Evolutionary conservation across 2,888 invertebrate genomes (phyloP).

Genomic region (Phania funesta): DNA sequence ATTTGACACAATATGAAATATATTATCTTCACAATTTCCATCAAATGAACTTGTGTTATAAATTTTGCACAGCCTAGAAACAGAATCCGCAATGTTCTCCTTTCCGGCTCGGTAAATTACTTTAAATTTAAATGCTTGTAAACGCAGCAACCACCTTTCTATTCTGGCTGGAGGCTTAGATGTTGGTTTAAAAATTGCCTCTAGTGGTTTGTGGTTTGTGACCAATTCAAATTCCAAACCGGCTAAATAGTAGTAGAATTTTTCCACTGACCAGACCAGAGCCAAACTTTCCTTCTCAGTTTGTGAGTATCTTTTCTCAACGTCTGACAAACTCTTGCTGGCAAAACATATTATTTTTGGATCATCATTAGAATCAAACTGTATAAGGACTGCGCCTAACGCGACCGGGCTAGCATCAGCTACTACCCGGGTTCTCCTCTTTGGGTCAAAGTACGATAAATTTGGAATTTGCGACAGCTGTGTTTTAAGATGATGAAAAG

Average conservation of each 20-base stretch:
- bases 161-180: conserved; percentile 59
- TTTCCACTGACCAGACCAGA: too few relatives aligned
- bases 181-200: conserved; percentile 60
- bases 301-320: conserved; percentile 63
- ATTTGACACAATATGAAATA: conserved; percentile 33
- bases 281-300: too few relatives aligned
- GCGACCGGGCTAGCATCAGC: conserved; percentile 64
- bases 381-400: conserved; percentile 63
- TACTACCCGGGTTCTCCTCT: conserved; percentile 55
- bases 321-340: conserved; percentile 63
- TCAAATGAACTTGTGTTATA: conserved; percentile 20
- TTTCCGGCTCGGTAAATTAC: conserved; percentile 34
- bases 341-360: conserved; percentile 59
- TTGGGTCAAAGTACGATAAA: conserved; percentile 58
- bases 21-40: conserved; percentile 18
- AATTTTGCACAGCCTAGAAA: conserved; percentile 52
- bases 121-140: conserved; percentile 34
- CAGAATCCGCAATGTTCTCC: conserved; percentile 40
- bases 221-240: conserved; percentile 60
- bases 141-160: conserved; percentile 43
- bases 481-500: conserved; percentile 56
- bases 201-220: conserved; percentile 58
- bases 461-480: conserved; percentile 54
- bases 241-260: too few relatives aligned
- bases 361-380: too few relatives aligned